Evolutionary conservation across 2,888 invertebrate species (phyloP).

Genomic region (Caenorhabditis drosophilae): DNA sequence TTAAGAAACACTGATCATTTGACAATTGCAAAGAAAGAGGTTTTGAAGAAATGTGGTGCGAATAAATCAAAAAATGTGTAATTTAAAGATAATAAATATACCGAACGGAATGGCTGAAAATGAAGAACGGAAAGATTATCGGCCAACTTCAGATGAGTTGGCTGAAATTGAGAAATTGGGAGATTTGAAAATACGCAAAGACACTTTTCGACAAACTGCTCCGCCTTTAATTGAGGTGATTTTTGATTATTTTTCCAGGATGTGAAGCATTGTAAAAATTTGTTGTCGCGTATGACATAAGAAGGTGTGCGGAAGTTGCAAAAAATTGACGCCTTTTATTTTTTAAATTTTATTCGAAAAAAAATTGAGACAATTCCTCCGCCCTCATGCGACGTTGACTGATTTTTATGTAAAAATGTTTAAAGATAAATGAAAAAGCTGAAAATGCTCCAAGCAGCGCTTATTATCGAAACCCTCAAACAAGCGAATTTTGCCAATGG

Average conservation of each 20-base stretch:
- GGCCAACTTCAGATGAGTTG: slow-evolving; percentile 72
- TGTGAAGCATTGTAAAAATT: too few species aligned
- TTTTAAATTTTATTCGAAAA: too few species aligned
- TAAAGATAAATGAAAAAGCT: slow-evolving; percentile 10
- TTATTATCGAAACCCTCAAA: slow-evolving; percentile 60
- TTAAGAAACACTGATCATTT: slow-evolving; percentile 80
- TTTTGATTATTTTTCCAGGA: too few species aligned
- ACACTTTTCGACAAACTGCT: slow-evolving; percentile 82
- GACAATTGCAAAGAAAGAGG: slow-evolving; percentile 26
- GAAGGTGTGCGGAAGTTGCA: too few species aligned
- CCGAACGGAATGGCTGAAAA: slow-evolving; percentile 3
- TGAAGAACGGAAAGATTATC: slow-evolving; percentile 44
- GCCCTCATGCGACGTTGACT: too few species aligned
- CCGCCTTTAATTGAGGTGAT: slow-evolving; percentile 72
- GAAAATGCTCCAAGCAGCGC: slow-evolving; percentile 20
- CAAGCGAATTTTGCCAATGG: slow-evolving; percentile 57
- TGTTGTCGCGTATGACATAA: too few species aligned
- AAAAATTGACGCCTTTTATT: too few species aligned
- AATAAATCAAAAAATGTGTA: too few species aligned
- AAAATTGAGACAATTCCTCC: too few species aligned
- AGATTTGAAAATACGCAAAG: slow-evolving; percentile 77
- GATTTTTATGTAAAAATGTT: too few species aligned
- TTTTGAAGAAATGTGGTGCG: neutral
- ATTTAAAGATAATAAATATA: neutral
- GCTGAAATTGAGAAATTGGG: slow-evolving; percentile 73